Percentiles rank a stretch among this genome's conserved stretches.
Evolutionary conservation across 1,140 invertebrate genomes (phyloP).

Genomic region (Thaumatotibia leucotreta): DNA sequence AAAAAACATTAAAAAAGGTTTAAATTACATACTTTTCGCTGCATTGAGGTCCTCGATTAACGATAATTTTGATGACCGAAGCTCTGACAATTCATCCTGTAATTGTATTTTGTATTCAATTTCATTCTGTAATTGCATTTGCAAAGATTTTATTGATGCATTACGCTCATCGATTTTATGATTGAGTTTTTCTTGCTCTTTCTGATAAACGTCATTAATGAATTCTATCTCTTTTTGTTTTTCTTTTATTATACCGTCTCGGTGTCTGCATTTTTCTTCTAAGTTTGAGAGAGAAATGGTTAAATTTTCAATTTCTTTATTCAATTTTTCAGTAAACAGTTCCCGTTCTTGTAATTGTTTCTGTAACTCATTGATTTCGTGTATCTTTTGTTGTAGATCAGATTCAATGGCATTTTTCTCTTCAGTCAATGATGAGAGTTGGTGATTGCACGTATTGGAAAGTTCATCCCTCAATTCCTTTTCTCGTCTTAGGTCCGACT

Average conservation of each 20-base stretch:
- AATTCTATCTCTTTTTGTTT: constrained; percentile 42
- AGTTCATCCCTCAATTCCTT: constrained; percentile 43
- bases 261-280: constrained; percentile 33
- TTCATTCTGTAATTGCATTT: constrained; percentile 49
- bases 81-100: constrained; percentile 27
- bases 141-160: constrained; percentile 37
- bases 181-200: constrained; percentile 38
- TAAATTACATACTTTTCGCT: constrained; percentile 10
- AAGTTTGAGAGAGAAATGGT: constrained; percentile 27
- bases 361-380: constrained; percentile 35
- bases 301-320: constrained; percentile 34
- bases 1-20: neutral
- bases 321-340: constrained; percentile 30
- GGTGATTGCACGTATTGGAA: constrained; percentile 39
- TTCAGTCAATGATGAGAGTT: constrained; percentile 36
- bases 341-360: constrained; percentile 34
- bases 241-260: constrained; percentile 33
- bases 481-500: constrained; percentile 47
- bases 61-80: constrained; percentile 16
- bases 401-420: constrained; percentile 32
- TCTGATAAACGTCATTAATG: constrained; percentile 26
- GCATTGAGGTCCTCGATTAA: constrained; percentile 23
- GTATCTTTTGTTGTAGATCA: constrained; percentile 33
- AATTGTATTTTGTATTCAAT: constrained; percentile 41
- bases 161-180: constrained; percentile 41